These are phyloP conservation scores for Cinclus cinclus DNA, from an alignment of 2,113 vertebrate genomes.

Conservation along the genomic window DNA sequence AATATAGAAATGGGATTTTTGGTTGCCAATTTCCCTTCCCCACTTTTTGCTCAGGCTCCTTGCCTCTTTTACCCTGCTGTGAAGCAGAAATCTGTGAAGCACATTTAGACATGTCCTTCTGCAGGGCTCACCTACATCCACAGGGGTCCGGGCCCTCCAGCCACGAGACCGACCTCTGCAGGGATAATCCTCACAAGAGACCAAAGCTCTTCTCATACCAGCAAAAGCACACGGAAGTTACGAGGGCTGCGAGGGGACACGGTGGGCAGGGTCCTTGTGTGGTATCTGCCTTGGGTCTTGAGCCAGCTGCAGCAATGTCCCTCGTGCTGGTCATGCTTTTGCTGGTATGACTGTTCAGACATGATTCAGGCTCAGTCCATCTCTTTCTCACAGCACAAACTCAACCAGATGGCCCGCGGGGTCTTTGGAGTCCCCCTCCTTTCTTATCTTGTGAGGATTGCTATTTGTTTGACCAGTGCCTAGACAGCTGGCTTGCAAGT, in stretches of 20 bases:
- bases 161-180: background rate
- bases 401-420: background rate
- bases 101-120: conserved; percentile 1
- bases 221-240: background rate
- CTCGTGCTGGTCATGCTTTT: background rate
- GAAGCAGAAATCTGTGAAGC: conserved; percentile 42
- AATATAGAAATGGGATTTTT: background rate
- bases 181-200: conserved; percentile 53
- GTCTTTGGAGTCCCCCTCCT: background rate
- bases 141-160: background rate
- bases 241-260: rapidly evolving
- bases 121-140: background rate
- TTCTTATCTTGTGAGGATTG: background rate
- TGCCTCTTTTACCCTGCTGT: conserved; percentile 6
- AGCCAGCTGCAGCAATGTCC: background rate
- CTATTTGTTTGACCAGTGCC: background rate
- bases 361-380: background rate
- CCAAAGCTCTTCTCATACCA: conserved; percentile 56
- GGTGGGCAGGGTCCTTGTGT: background rate
- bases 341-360: background rate
- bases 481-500: background rate
- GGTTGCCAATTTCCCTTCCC: conserved; percentile 1
- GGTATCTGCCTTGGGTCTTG: background rate
- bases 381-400: conserved; percentile 45
- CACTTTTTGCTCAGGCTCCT: conserved; percentile 1